Base-by-base conservation (phyloP, 2,113 vertebrate genomes). In the Pogonocichla stellata region DNA sequence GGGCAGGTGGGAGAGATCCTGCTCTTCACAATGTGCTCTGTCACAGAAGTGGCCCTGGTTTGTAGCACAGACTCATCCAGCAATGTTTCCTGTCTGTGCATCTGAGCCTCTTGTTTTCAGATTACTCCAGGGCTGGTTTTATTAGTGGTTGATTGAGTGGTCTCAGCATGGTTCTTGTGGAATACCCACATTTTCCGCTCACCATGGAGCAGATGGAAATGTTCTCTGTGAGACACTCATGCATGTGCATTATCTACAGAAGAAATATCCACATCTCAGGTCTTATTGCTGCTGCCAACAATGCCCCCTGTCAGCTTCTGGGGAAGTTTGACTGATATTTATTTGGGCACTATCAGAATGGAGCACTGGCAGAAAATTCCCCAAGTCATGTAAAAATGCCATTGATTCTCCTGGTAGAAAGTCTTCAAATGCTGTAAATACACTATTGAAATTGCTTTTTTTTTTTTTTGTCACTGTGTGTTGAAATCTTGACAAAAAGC, bases 61-160 rank as follows among this genome's bases (percentile, higher is more conserved):
- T 57, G 31, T 25, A 66, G 85, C 54, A 54, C 5, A 12, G 81
- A 28, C 62, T 86, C 5, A 1, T 58, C 84, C 72, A 60, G 51
- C 81, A 54, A 14, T 4, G 3, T 85, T 90, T 94, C 71, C 45
- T 88, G 87, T 66, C 90, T 72, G 2, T 79, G 91, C 71, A 58
- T 89, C 73, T 28, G 64, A 93, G 60, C 88, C 70, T 80, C 72
- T 95, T 87, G 77, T 96, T 92, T 97, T 51, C 83, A 64, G n/a
- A 69, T 95, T 78, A 74, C 83, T 56, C 72, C 26, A 2, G 60
- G 69, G 40, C 57, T 89, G 31, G 28, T 71, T 92, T 93, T 86
- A 91, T 95, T 93, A 91, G 80, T 43, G 77, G 60, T 53, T 88
- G 92, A 93, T 84, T 91, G 96, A 96, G 94, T 87, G 83, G 56